Evolutionary conservation across 2,888 invertebrate genomes (phyloP).

Genomic region (Myopa tessellatipennis): DNA sequence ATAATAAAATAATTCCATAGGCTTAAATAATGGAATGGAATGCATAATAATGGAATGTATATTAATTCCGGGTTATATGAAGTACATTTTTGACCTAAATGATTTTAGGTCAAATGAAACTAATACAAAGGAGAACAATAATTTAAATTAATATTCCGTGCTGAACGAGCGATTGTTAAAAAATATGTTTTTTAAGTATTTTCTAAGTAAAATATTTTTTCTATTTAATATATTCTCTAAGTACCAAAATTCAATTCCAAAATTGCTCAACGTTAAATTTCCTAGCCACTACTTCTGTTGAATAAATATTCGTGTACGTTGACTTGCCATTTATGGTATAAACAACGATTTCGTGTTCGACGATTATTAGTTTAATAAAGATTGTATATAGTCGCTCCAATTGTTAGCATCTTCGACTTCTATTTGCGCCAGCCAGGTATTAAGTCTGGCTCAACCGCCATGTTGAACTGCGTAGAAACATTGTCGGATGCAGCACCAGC

Average conservation of each 20-base stretch:
- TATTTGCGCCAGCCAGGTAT: conserved; percentile 64
- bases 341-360: neutral
- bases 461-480: conserved; percentile 36
- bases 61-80: conserved; percentile 8
- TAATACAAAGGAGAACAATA: neutral
- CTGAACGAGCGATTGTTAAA: neutral
- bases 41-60: conserved; percentile 19
- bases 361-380: neutral
- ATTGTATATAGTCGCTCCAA: too few relatives aligned
- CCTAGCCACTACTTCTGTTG: neutral
- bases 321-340: neutral
- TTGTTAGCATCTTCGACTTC: neutral
- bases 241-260: conserved; percentile 16
- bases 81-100: conserved; percentile 10
- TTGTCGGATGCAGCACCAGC: conserved; percentile 34
- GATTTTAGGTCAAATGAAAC: too few relatives aligned
- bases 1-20: conserved; percentile 7
- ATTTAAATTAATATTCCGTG: neutral
- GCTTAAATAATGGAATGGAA: conserved; percentile 22
- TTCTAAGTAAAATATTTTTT: too few relatives aligned
- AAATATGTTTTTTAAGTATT: too few relatives aligned
- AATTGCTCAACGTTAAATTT: neutral
- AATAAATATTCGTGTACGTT: neutral
- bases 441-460: conserved; percentile 62
- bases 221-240: neutral